Percentiles rank a stretch among this genome's conserved stretches.
Conservation (phyloP, 2,888 invertebrate species). For the Trisateles emortualis region DNA sequence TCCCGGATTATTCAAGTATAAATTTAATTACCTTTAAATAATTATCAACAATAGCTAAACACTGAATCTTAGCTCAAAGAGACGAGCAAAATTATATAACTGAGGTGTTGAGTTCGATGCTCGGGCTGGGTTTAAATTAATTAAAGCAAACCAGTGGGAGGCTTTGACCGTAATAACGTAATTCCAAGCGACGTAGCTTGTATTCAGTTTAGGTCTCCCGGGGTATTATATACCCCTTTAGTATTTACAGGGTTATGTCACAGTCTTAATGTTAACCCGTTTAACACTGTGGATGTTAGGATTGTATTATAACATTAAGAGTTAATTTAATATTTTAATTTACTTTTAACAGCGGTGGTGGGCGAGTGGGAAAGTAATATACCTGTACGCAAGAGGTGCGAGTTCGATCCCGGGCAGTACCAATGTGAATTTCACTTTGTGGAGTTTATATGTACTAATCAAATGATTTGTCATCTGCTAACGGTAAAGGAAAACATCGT, state of each 20-base stretch:
- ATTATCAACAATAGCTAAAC: conserved; percentile 16
- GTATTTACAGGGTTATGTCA: conserved; percentile 34
- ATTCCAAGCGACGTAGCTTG: conserved; percentile 51
- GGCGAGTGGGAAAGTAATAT: too few relatives aligned
- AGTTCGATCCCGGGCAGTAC: too few relatives aligned
- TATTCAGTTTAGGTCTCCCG: conserved; percentile 52
- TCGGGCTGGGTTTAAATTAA: conserved; percentile 58
- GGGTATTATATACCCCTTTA: conserved; percentile 41
- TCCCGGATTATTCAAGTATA: neutral
- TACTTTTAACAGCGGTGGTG: too few relatives aligned
- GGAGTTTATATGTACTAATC: too few relatives aligned
- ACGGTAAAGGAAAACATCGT: too few relatives aligned
- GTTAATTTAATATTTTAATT: too few relatives aligned
- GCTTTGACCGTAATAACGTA: conserved; percentile 64
- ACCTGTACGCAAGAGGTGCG: too few relatives aligned
- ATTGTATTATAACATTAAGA: neutral
- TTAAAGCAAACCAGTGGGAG: conserved; percentile 56
- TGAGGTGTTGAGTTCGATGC: conserved; percentile 57
- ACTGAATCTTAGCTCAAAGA: conserved; percentile 19
- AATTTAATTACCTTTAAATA: conserved; percentile 18
- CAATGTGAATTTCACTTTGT: too few relatives aligned
- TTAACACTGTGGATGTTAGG: conserved; percentile 30
- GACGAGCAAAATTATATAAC: conserved; percentile 30
- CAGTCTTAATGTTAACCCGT: conserved; percentile 20
- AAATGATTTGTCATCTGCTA: too few relatives aligned